Conservation (phyloP, 2,113 vertebrate genomes). For the Notechis scutatus region DNA sequence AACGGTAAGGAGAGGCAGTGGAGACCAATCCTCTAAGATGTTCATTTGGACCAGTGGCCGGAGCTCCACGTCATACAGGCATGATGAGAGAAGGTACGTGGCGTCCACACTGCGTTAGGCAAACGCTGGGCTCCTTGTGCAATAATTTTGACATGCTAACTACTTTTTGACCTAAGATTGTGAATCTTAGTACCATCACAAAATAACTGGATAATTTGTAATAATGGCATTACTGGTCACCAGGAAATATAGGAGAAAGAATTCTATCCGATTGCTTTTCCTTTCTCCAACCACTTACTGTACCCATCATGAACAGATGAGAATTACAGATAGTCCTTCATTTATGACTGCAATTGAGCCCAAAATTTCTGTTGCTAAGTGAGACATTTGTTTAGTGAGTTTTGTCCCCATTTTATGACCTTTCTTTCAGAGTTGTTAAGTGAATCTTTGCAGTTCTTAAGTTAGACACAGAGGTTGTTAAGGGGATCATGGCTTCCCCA, state of each 20-base stretch:
- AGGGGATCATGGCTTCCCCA: background rate
- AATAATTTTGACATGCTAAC: fast-evolving
- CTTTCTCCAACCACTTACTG: background rate
- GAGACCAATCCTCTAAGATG: slow-evolving; percentile 80
- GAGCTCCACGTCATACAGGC: slow-evolving; percentile 73
- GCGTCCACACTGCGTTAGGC: background rate
- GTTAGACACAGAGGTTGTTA: background rate
- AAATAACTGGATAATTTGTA: background rate
- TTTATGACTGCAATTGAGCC: background rate
- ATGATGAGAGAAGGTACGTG: slow-evolving; percentile 85
- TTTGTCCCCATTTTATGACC: background rate
- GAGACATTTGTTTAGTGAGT: background rate
- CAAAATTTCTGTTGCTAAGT: background rate
- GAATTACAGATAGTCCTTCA: background rate
- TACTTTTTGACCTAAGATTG: background rate
- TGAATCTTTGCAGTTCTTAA: background rate
- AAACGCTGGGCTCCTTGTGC: background rate
- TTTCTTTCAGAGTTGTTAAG: background rate
- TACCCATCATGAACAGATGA: background rate
- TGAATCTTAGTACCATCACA: background rate
- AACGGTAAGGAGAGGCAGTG: slow-evolving; percentile 65
- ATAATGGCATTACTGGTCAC: background rate
- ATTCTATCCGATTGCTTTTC: background rate
- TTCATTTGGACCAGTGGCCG: slow-evolving; percentile 90
- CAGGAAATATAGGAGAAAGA: background rate